Evolutionary conservation across 2,888 invertebrate species (phyloP).

Genomic region (Xiphydria camelus): DNA sequence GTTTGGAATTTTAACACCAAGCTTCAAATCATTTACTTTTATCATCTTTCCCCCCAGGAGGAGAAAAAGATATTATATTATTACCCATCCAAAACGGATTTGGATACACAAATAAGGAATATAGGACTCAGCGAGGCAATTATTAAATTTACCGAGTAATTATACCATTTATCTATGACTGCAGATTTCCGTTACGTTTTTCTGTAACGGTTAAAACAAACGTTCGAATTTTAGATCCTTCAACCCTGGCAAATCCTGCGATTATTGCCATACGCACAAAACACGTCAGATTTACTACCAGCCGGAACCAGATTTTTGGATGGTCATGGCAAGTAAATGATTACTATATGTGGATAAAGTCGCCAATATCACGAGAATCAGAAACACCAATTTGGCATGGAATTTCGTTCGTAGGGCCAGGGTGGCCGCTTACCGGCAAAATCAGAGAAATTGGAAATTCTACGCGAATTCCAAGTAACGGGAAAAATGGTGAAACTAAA

Average conservation of each 20-base stretch:
- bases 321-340: conserved; percentile 74
- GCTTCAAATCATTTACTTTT: not conserved
- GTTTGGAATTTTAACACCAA: not conserved
- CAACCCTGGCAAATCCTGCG: conserved; percentile 75
- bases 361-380: not conserved
- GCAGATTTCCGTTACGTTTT: no score
- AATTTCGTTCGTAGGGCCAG: no score
- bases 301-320: conserved; percentile 87
- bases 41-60: conserved; percentile 66
- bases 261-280: conserved; percentile 87
- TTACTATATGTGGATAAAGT: conserved; percentile 1
- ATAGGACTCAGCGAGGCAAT: conserved; percentile 95
- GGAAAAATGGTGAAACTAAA: no score
- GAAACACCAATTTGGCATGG: no score
- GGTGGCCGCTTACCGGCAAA: no score
- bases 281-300: conserved; percentile 85
- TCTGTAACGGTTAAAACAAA: not conserved
- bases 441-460: no score
- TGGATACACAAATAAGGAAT: conserved; percentile 85
- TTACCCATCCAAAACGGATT: conserved; percentile 75
- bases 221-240: conserved; percentile 68
- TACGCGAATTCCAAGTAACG: no score
- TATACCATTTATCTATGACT: conserved; percentile 29
- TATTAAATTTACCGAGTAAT: conserved; percentile 91
- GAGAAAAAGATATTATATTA: conserved; percentile 87